Evolutionary conservation across 2,888 invertebrate genomes (phyloP).

Genomic region (Philaethria dido): DNA sequence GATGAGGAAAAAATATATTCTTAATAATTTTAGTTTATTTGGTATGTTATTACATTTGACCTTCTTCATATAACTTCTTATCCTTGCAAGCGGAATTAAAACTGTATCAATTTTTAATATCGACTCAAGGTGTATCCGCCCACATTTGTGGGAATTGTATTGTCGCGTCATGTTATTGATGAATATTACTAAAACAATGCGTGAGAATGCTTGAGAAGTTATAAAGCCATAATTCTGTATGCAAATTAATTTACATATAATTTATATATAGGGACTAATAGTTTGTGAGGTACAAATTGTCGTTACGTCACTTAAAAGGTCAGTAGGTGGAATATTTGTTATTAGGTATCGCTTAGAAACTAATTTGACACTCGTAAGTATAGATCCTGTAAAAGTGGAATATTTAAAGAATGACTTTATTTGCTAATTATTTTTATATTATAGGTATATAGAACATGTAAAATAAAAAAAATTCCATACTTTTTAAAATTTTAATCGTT

Average conservation of each 20-base stretch:
- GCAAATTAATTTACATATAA: constrained; percentile 25
- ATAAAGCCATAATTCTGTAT: constrained; percentile 18
- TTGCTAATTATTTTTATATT: background rate
- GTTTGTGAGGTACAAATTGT: constrained; percentile 8
- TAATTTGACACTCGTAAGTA: background rate
- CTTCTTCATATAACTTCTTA: background rate
- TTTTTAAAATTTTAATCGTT: too few relatives aligned
- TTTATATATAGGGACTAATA: constrained; percentile 13
- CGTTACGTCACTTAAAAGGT: constrained; percentile 15
- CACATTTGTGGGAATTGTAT: constrained; percentile 35
- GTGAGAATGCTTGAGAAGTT: background rate
- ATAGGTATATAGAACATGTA: too few relatives aligned
- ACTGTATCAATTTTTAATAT: constrained; percentile 31
- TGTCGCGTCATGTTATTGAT: constrained; percentile 33
- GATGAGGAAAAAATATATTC: too few relatives aligned
- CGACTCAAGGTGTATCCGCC: constrained; percentile 35
- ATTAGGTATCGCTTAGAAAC: background rate
- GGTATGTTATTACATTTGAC: background rate
- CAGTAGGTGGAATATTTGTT: constrained; percentile 10
- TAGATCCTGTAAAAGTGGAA: background rate
- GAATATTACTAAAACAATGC: constrained; percentile 24
- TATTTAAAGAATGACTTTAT: background rate
- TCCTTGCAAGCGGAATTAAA: constrained; percentile 11
- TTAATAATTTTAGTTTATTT: too few relatives aligned
- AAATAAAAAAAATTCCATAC: too few relatives aligned